Conservation (phyloP, 2,797 vertebrate species). For the Anguilla anguilla region DNA sequence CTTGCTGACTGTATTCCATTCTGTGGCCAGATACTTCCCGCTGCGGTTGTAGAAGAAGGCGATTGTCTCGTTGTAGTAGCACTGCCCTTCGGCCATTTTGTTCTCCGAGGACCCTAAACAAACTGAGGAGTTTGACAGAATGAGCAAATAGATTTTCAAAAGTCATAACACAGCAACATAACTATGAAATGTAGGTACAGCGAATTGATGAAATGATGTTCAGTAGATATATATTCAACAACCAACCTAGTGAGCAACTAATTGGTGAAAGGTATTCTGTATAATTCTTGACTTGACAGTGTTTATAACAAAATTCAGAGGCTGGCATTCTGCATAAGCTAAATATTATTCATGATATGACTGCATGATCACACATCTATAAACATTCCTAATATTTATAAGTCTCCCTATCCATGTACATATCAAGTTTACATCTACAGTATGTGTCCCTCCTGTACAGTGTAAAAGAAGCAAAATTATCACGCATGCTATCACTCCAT, state of each 20-base stretch:
- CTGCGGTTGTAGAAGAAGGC: conserved; percentile 98
- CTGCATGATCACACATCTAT: neutral
- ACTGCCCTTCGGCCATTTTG: conserved; percentile 80
- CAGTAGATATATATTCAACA: neutral
- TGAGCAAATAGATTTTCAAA: too few relatives aligned
- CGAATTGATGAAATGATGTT: too few relatives aligned
- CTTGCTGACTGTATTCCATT: conserved; percentile 95
- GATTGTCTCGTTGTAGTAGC: conserved; percentile 97
- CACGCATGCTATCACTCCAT: conserved; percentile 3
- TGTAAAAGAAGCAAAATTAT: neutral
- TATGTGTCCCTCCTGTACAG: neutral
- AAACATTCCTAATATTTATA: neutral
- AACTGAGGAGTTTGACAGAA: too few relatives aligned
- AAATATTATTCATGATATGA: neutral
- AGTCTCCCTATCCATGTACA: neutral
- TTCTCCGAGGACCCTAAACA: too few relatives aligned
- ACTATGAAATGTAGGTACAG: too few relatives aligned
- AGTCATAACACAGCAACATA: too few relatives aligned
- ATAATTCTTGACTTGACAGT: neutral
- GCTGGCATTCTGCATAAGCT: neutral
- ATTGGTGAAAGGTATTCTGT: neutral
- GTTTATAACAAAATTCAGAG: neutral
- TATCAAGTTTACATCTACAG: neutral
- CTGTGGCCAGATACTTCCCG: conserved; percentile 86
- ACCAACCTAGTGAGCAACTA: neutral